These are phyloP conservation scores for Ochlodes sylvanus DNA, from an alignment of 2,888 invertebrate genomes.

Conservation along the genomic window DNA sequence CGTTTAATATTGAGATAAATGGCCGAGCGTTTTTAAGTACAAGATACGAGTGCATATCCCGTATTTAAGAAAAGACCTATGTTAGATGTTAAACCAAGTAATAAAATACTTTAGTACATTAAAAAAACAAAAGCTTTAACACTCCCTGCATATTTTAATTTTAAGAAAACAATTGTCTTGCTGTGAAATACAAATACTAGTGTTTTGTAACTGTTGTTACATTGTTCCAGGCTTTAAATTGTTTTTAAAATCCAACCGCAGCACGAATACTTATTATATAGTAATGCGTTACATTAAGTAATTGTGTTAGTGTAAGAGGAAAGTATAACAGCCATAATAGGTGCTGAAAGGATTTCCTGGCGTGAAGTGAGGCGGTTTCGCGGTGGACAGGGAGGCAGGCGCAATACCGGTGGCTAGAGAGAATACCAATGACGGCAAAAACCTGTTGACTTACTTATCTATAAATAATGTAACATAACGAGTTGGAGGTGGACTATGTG, in stretches of 20 bases:
- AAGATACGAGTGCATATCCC: conserved; percentile 5
- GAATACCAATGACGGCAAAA: neutral
- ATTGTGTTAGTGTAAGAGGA: conserved; percentile 6
- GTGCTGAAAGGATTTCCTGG: conserved; percentile 10
- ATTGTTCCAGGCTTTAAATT: neutral
- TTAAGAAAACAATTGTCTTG: conserved; percentile 3
- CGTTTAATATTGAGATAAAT: conserved; percentile 32
- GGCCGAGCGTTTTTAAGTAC: conserved; percentile 14
- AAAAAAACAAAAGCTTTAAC: neutral
- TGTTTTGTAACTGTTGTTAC: neutral
- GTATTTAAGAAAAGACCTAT: conserved; percentile 1
- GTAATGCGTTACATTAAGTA: conserved; percentile 12
- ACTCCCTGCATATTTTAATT: neutral
- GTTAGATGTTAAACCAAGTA: neutral
- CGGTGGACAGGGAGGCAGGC: conserved; percentile 6
- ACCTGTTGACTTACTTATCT: conserved; percentile 13
- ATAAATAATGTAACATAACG: neutral
- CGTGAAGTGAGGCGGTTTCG: neutral
- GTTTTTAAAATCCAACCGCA: neutral
- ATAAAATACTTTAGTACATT: neutral
- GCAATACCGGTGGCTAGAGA: conserved; percentile 6
- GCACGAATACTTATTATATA: neutral
- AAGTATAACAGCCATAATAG: conserved; percentile 10
- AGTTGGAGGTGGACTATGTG: too few species aligned
- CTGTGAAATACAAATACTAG: neutral